A percentile compares a stretch with the other conserved stretches of the same genome.
Evolutionary conservation across 2,113 vertebrate genomes (phyloP).

Genomic region (Myxocyprinus asiaticus): DNA sequence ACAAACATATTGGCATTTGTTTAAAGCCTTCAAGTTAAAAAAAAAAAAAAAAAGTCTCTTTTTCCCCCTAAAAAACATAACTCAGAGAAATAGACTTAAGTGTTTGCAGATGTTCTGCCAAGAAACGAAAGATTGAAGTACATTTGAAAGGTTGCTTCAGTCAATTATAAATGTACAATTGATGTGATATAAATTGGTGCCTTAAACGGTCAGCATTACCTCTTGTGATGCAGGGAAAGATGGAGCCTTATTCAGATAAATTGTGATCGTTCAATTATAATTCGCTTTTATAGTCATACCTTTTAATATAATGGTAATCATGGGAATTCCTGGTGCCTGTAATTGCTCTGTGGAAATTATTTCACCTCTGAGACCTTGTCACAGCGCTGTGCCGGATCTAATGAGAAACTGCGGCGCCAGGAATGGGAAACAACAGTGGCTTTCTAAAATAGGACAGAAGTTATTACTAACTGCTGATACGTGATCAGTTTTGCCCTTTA

Average conservation of each 20-base stretch:
- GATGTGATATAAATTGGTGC: neutral
- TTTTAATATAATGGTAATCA: slow-evolving; percentile 31
- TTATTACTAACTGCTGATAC: slow-evolving; percentile 36
- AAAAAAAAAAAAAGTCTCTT: no score
- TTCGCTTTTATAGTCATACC: slow-evolving; percentile 40
- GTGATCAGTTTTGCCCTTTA: slow-evolving; percentile 30
- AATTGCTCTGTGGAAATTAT: slow-evolving; percentile 36
- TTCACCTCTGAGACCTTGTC: slow-evolving; percentile 44
- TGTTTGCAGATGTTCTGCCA: neutral
- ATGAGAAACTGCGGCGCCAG: slow-evolving; percentile 6
- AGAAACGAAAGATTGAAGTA: neutral
- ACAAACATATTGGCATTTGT: no score
- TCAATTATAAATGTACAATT: neutral
- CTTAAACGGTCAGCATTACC: slow-evolving; percentile 10
- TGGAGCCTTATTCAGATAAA: slow-evolving; percentile 25
- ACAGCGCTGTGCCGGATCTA: slow-evolving; percentile 31
- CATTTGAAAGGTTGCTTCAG: neutral
- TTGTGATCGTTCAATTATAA: slow-evolving; percentile 42
- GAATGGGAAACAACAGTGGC: slow-evolving; percentile 36
- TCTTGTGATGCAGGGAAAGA: neutral
- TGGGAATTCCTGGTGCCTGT: slow-evolving; percentile 37
- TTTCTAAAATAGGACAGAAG: slow-evolving; percentile 45
- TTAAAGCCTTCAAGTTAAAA: no score
- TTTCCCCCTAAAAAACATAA: no score
- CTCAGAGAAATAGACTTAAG: no score